Evolutionary conservation across 2,888 invertebrate species (phyloP).

Genomic region (Pachycephus smyrnensis): DNA sequence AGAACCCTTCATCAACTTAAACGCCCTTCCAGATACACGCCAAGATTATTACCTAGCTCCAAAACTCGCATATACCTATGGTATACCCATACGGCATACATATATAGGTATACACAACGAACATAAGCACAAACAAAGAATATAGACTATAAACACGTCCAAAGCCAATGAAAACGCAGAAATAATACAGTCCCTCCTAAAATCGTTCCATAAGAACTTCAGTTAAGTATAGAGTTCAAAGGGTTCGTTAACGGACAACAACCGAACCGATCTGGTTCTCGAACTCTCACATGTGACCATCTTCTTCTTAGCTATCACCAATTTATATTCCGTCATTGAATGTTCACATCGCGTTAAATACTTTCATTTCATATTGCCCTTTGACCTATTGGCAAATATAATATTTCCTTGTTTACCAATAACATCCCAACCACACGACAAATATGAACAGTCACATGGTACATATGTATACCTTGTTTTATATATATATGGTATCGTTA

Average conservation of each 20-base stretch:
- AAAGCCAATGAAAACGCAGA: conserved; percentile 45
- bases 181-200: conserved; percentile 43
- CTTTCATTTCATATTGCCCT: neutral
- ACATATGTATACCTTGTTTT: neutral
- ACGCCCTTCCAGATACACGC: conserved; percentile 56
- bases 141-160: conserved; percentile 4
- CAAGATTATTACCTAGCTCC: conserved; percentile 46
- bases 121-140: conserved; percentile 14
- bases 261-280: neutral
- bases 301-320: neutral
- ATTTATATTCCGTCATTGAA: neutral
- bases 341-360: neutral
- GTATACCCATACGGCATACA: conserved; percentile 14
- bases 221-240: conserved; percentile 31
- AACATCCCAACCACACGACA: neutral
- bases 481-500: neutral
- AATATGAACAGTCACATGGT: neutral
- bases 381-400: neutral
- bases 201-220: conserved; percentile 33
- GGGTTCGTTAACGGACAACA: conserved; percentile 15
- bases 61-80: conserved; percentile 3
- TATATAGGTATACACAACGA: conserved; percentile 3
- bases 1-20: conserved; percentile 66
- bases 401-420: neutral
- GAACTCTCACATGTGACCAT: neutral